Evolutionary conservation across 2,888 invertebrate species (phyloP).

Genomic region (Tinea semifulvella): DNA sequence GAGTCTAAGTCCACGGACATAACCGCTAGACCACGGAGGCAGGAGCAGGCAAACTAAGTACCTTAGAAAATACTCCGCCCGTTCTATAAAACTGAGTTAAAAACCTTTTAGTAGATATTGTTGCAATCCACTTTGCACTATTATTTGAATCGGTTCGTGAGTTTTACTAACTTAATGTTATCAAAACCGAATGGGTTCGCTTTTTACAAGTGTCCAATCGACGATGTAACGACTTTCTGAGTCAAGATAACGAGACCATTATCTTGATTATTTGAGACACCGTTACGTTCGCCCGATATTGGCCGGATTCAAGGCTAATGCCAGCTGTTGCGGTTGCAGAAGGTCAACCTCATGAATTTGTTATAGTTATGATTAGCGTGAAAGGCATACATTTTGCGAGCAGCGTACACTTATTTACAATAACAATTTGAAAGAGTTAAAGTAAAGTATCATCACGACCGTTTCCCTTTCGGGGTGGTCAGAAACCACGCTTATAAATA

Average conservation of each 20-base stretch:
- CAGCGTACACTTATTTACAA: too few species aligned
- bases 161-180: slow-evolving; percentile 24
- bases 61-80: slow-evolving; percentile 28
- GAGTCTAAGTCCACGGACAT: too few species aligned
- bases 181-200: slow-evolving; percentile 23
- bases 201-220: slow-evolving; percentile 19
- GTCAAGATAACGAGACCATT: slow-evolving; percentile 22
- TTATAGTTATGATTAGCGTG: slow-evolving; percentile 3
- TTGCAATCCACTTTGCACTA: slow-evolving; percentile 6
- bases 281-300: slow-evolving; percentile 22
- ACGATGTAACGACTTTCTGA: slow-evolving; percentile 18
- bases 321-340: slow-evolving; percentile 1
- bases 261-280: slow-evolving; percentile 21
- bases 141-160: slow-evolving; percentile 21
- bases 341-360: slow-evolving; percentile 5
- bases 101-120: slow-evolving; percentile 5
- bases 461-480: too few species aligned
- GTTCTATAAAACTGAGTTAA: too few species aligned
- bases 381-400: slow-evolving; percentile 4
- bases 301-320: neutral
- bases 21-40: too few species aligned
- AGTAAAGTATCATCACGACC: too few species aligned
- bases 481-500: too few species aligned
- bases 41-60: slow-evolving; percentile 28
- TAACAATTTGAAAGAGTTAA: too few species aligned